Percentiles rank a stretch among this genome's conserved stretches.
Evolutionary conservation across 2,113 vertebrate genomes (phyloP).

Genomic region (Cynocephalus volans): DNA sequence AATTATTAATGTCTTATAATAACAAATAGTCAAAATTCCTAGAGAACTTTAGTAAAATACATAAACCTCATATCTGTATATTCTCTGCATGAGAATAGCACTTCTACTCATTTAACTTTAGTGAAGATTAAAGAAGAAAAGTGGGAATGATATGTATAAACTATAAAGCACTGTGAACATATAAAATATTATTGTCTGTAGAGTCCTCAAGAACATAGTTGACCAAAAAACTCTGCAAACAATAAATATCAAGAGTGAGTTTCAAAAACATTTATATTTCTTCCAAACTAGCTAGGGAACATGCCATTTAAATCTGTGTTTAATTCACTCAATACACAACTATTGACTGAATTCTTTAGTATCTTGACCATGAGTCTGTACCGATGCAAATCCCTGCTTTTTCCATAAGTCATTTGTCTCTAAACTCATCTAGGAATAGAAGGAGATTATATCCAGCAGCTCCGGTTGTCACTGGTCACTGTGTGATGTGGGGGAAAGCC

Average conservation of each 20-base stretch:
- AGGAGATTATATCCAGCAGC: not conserved
- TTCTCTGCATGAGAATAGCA: not conserved
- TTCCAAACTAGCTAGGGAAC: not conserved
- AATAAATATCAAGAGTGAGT: not conserved
- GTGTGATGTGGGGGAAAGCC: not conserved
- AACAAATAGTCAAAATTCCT: not conserved
- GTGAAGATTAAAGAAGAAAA: conserved; percentile 5
- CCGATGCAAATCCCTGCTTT: not conserved
- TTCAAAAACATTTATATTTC: not conserved
- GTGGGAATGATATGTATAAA: not conserved
- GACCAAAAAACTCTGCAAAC: not conserved
- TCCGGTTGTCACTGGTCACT: not conserved
- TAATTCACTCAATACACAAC: not conserved
- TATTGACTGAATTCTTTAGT: not conserved
- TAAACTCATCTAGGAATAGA: not conserved
- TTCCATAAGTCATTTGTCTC: not conserved
- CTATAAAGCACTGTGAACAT: not conserved
- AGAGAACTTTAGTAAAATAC: not conserved
- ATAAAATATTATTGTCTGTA: not conserved
- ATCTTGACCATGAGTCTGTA: not conserved
- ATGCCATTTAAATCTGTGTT: not conserved
- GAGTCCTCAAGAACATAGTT: not conserved
- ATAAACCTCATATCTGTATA: not conserved
- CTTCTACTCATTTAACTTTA: not conserved
- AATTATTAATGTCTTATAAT: not conserved